phyloP scores from a whole-genome alignment of 2,113 vertebrate genomes.

The Eclectus roratus region DNA sequence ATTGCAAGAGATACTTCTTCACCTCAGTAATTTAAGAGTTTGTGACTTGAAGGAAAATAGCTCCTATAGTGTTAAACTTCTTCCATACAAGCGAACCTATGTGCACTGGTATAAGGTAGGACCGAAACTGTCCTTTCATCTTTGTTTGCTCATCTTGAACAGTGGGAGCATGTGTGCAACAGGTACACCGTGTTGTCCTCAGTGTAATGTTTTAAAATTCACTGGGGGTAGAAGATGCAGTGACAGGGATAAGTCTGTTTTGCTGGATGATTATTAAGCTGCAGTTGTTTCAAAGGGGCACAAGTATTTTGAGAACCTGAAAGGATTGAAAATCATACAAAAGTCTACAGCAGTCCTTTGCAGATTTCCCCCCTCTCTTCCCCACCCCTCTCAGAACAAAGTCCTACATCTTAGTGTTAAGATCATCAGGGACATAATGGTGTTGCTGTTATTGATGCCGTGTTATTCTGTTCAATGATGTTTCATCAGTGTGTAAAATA shows the following conservation, averaged over 20 bases:
- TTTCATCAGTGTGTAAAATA: neutral
- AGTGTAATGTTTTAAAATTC: neutral
- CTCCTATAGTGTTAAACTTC: neutral
- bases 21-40: neutral
- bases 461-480: neutral
- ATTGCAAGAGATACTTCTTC: neutral
- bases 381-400: neutral
- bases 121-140: neutral
- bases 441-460: neutral
- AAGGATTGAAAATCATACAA: neutral
- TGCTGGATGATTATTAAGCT: neutral
- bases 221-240: neutral
- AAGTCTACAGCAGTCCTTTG: neutral
- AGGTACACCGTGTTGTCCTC: neutral
- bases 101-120: neutral
- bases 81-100: neutral
- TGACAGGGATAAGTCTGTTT: neutral
- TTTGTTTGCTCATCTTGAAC: neutral
- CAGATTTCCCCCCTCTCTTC: neutral
- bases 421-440: neutral
- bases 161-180: fast-evolving
- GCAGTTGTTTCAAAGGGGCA: neutral
- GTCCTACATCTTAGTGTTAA: neutral
- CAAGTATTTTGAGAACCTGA: neutral
- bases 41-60: neutral